Evolutionary conservation across 1,140 invertebrate genomes (phyloP).

Genomic region (Melanaphis sacchari): DNA sequence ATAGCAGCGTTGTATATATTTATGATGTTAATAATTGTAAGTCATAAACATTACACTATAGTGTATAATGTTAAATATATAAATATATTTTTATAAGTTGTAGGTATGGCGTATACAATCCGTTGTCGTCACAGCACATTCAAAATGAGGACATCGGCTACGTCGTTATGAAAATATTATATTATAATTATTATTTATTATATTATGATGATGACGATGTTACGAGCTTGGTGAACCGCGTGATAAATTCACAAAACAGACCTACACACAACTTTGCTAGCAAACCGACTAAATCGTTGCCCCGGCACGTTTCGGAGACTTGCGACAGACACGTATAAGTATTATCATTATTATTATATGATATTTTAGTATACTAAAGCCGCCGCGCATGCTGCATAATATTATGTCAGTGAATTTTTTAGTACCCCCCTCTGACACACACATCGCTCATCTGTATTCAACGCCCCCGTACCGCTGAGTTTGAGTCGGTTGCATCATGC

Average conservation of each 20-base stretch:
- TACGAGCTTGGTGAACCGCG: no score
- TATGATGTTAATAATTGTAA: not conserved
- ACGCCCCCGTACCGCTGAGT: not conserved
- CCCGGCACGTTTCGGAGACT: not conserved
- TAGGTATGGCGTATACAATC: not conserved
- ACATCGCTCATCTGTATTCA: not conserved
- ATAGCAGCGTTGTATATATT: no score
- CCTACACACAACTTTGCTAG: not conserved
- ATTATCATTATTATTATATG: not conserved
- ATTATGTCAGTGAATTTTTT: not conserved
- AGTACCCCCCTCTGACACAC: not conserved
- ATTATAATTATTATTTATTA: slow-evolving; percentile 9
- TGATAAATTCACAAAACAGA: not conserved
- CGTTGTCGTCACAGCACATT: not conserved
- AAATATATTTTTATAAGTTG: not conserved
- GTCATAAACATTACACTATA: no score
- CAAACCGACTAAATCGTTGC: not conserved
- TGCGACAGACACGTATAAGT: not conserved
- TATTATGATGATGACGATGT: not conserved
- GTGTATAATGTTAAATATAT: no score
- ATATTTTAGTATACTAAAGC: not conserved
- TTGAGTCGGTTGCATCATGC: not conserved
- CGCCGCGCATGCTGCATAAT: not conserved
- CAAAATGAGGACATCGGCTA: not conserved
- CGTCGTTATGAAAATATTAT: no score